A percentile compares a stretch with the other conserved stretches of the same genome.
phyloP scores from a whole-genome alignment of 2,888 invertebrate species.

The Gastracanthus pulcherrimus region DNA sequence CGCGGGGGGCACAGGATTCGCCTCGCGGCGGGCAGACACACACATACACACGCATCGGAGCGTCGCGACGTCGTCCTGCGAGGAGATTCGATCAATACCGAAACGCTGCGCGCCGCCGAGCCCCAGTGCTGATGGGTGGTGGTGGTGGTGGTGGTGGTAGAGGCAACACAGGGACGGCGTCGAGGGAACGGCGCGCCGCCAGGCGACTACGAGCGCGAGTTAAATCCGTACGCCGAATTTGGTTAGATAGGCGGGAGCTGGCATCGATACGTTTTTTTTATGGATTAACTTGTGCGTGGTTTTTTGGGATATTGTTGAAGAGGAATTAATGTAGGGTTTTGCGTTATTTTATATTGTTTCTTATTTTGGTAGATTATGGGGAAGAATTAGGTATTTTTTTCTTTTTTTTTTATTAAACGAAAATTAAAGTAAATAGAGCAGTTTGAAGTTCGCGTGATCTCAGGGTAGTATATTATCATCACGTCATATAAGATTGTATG shows the following conservation, averaged over 20 bases:
- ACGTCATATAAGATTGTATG: too few species aligned
- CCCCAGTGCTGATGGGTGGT: background rate
- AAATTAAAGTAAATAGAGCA: too few species aligned
- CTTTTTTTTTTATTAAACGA: too few species aligned
- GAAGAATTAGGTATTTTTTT: too few species aligned
- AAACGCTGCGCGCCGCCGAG: conserved; percentile 19
- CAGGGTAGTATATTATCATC: too few species aligned
- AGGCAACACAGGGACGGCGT: background rate
- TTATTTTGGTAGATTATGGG: too few species aligned
- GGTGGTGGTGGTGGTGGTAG: background rate
- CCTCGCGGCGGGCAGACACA: background rate
- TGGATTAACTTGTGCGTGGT: background rate
- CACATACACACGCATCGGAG: conserved; percentile 35
- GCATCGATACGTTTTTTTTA: background rate
- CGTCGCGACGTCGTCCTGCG: conserved; percentile 57
- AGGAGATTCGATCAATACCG: conserved; percentile 65
- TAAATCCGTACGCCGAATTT: background rate
- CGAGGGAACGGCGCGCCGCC: background rate
- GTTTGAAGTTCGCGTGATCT: too few species aligned
- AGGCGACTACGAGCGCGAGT: background rate
- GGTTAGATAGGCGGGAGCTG: background rate
- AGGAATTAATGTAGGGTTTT: too few species aligned
- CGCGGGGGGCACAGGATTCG: conserved; percentile 38
- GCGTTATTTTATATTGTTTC: too few species aligned
- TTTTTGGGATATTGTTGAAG: too few species aligned